Evolutionary conservation across 2,888 invertebrate genomes (phyloP).

Genomic region (Furcula furcula): DNA sequence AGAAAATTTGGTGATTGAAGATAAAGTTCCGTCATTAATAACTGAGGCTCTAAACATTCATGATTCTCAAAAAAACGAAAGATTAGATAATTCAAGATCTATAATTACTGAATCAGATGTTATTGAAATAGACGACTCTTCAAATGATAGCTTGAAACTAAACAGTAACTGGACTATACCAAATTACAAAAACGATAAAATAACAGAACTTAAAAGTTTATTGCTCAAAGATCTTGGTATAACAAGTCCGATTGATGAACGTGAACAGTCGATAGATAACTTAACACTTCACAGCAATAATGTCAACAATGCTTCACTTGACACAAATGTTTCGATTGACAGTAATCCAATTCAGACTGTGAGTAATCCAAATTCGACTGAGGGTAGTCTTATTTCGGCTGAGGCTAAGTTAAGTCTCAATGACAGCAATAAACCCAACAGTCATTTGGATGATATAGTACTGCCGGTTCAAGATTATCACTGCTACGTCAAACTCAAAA

Average conservation of each 20-base stretch:
- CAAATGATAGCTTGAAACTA: slow-evolving; percentile 37
- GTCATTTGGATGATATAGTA: no score
- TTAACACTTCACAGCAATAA: not conserved
- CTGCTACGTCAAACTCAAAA: slow-evolving; percentile 44
- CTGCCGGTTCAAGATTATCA: no score
- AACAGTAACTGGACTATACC: slow-evolving; percentile 1
- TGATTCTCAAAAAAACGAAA: not conserved
- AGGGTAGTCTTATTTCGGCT: no score
- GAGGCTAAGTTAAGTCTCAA: no score
- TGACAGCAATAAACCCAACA: no score
- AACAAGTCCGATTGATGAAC: slow-evolving; percentile 6
- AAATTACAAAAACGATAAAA: not conserved
- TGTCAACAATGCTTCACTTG: no score
- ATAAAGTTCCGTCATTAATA: not conserved
- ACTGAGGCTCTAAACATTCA: not conserved
- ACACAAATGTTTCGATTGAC: no score
- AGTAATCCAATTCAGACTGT: no score
- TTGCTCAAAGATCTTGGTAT: slow-evolving; percentile 45
- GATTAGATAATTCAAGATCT: not conserved
- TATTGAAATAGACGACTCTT: slow-evolving; percentile 56
- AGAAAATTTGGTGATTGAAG: not conserved
- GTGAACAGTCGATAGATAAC: not conserved
- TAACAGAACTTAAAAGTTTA: slow-evolving; percentile 34
- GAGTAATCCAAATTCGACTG: no score
- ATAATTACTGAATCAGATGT: slow-evolving; percentile 20